phyloP scores from a whole-genome alignment of 2,888 invertebrate genomes.

The Epistrophella euchroma region DNA sequence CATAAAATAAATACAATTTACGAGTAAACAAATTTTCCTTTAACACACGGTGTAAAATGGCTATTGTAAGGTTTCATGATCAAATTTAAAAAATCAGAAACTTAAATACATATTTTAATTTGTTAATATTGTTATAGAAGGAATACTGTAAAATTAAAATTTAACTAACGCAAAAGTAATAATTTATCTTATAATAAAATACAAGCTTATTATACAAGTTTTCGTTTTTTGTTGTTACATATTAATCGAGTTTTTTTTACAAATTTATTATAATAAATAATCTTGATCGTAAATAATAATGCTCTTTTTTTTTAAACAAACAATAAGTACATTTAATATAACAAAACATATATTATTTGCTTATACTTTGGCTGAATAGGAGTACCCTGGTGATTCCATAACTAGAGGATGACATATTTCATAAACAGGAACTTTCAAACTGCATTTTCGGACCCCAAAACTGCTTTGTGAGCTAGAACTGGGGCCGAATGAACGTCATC shows the following conservation, averaged over 20 bases:
- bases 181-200: not conserved
- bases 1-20: too few species aligned
- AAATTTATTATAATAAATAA: not conserved
- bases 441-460: conserved; percentile 82
- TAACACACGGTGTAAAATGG: too few species aligned
- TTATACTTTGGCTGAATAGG: conserved; percentile 78
- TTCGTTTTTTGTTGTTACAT: not conserved
- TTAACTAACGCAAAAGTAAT: not conserved
- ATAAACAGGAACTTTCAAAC: conserved; percentile 82
- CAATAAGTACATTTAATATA: not conserved
- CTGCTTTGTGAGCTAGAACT: conserved; percentile 82
- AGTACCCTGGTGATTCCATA: conserved; percentile 83
- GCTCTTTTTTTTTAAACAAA: not conserved
- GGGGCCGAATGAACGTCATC: conserved; percentile 85
- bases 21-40: too few species aligned
- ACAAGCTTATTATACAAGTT: not conserved
- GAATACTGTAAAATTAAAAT: not conserved
- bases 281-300: not conserved
- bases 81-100: too few species aligned
- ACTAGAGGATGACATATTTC: conserved; percentile 84
- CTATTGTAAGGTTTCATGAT: too few species aligned
- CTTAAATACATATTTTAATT: not conserved
- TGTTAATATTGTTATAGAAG: not conserved
- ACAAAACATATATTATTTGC: not conserved
- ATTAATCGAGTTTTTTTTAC: not conserved